phyloP scores from a whole-genome alignment of 2,113 vertebrate genomes.

The Ardeotis arabs region DNA sequence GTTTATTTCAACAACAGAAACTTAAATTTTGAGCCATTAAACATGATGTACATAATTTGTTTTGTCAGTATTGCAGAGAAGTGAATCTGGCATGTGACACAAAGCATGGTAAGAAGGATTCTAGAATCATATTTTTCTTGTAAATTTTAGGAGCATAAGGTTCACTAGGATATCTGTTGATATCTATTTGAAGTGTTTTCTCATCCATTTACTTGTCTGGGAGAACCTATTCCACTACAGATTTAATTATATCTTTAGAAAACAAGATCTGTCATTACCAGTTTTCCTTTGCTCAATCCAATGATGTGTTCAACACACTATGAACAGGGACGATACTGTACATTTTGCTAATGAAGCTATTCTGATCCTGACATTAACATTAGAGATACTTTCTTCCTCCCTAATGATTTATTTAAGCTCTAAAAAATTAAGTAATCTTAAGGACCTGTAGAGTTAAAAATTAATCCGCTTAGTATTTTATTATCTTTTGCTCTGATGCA shows the following conservation, averaged over 20 bases:
- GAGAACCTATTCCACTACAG: background rate
- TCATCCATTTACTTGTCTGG: background rate
- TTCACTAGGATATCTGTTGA: background rate
- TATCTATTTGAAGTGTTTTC: background rate
- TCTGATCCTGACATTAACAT: background rate
- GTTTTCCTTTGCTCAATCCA: background rate
- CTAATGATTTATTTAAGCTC: background rate
- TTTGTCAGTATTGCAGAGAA: background rate
- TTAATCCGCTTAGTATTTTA: background rate
- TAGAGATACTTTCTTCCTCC: background rate
- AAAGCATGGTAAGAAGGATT: background rate
- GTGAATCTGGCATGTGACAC: background rate
- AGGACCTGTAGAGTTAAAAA: background rate
- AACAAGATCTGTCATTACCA: background rate
- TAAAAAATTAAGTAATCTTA: background rate
- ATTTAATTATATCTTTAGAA: background rate
- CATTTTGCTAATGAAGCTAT: background rate
- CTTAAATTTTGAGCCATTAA: background rate
- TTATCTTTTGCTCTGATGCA: background rate
- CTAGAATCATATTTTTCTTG: background rate
- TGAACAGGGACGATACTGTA: background rate
- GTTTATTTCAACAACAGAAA: background rate
- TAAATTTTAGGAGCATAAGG: background rate
- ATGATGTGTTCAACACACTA: background rate
- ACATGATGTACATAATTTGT: background rate